Base-by-base conservation (phyloP, 2,888 invertebrate species). In the Thereva unica region DNA sequence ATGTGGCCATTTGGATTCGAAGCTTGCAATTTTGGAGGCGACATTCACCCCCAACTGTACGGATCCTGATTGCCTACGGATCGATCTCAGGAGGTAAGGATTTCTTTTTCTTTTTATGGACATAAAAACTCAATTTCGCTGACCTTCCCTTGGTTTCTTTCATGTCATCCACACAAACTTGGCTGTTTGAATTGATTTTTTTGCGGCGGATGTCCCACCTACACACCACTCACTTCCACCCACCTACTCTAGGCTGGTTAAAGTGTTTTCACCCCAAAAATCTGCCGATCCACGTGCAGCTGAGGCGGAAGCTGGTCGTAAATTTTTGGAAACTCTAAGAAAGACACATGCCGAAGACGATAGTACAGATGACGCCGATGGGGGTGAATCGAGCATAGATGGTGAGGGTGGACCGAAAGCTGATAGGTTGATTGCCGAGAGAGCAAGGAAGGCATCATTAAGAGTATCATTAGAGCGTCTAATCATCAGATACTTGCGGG, bases 11-110 rank as follows among this genome's bases (percentile, higher is more conserved):
- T 77, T 88, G 70, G 85, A 85, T 77, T 83, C 86, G 3, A 85
- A 86, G 75, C 84, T 88, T 68, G 87, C 86, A 45, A 82, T 88
- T 42, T 77, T 87, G 72, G 86, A 87, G 73, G 86, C 85, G n/a
- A 84, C 84, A 78, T 88, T 86, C 77, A 83, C 83, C 67, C 82
- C 75, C 76, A 71, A 77, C 68, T 75, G 75, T 66, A 72, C 73
- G 42, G 61, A 71, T 12, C 68, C 72, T 38, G 70, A 74, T 66
- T 75, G 74, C 47, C 55, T 71, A 12, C 70, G 47, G 9, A 42
- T 70, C 44, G 72, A 72, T 56, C 67, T 74, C 42, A 71, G 69
- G 66, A 74, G 74, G 74, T 74, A 67, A 68, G 49, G 4, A n/a
- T 9, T n/a, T 38, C 5, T 8, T 41, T 40, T 23, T 23, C 2